phyloP scores from a whole-genome alignment of 1,140 invertebrate genomes.

The Zaprionus tsacasi region DNA sequence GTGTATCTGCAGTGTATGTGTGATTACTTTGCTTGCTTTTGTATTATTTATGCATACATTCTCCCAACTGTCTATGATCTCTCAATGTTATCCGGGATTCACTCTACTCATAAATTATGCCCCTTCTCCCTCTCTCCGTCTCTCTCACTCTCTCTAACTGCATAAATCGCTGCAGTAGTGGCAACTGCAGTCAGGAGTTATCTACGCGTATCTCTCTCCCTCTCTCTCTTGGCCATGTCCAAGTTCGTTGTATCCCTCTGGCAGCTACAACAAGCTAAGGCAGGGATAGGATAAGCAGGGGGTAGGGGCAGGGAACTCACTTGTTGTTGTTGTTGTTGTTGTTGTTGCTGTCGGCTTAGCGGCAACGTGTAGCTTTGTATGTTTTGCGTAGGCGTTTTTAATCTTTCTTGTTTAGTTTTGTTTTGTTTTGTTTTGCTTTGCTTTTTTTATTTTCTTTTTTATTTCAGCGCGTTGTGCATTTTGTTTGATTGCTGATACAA shows the following conservation, averaged over 20 bases:
- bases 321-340: slow-evolving; percentile 79
- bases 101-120: neutral
- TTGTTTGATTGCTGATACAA: slow-evolving; percentile 22
- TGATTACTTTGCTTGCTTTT: neutral
- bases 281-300: neutral
- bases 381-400: slow-evolving; percentile 74
- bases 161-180: slow-evolving; percentile 34
- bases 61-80: neutral
- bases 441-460: slow-evolving; percentile 25
- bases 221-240: slow-evolving; percentile 6
- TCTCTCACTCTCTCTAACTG: neutral
- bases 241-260: slow-evolving; percentile 16
- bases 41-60: slow-evolving; percentile 6
- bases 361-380: slow-evolving; percentile 62
- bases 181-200: slow-evolving; percentile 26
- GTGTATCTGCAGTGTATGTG: neutral
- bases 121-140: neutral
- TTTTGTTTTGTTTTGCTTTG: slow-evolving; percentile 49
- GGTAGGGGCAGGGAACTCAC: slow-evolving; percentile 86
- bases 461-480: slow-evolving; percentile 35
- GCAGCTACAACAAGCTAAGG: neutral
- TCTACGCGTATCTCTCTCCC: slow-evolving; percentile 47
- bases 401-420: slow-evolving; percentile 66
- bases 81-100: neutral
- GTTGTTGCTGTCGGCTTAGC: slow-evolving; percentile 60